phyloP scores from a whole-genome alignment of 1,140 invertebrate species.

The Brachionus rotundiformis region DNA sequence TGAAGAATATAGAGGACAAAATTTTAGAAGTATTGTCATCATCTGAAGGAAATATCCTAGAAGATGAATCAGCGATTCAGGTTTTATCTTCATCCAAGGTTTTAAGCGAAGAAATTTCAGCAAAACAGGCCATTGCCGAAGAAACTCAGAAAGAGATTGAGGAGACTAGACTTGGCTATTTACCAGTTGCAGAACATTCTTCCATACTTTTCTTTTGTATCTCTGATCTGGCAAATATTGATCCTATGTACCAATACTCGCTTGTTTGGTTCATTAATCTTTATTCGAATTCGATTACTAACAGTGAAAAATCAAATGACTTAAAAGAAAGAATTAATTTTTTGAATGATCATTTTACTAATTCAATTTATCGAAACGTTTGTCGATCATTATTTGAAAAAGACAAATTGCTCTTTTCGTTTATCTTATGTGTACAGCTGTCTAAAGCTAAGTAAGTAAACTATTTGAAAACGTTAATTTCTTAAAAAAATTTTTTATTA shows the following conservation, averaged over 20 bases:
- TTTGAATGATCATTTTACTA: slow-evolving; percentile 80
- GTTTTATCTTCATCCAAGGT: slow-evolving; percentile 87
- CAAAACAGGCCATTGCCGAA: slow-evolving; percentile 72
- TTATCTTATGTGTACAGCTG: slow-evolving; percentile 51
- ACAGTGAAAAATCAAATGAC: slow-evolving; percentile 82
- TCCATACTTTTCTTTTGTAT: slow-evolving; percentile 51
- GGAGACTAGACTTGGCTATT: slow-evolving; percentile 62
- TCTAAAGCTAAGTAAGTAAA: slow-evolving; percentile 55
- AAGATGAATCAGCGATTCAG: slow-evolving; percentile 91
- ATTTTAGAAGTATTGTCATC: slow-evolving; percentile 80
- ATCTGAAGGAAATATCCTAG: slow-evolving; percentile 83
- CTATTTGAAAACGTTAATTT: slow-evolving; percentile 52
- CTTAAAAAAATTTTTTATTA: too few relatives aligned
- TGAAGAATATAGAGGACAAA: slow-evolving; percentile 91
- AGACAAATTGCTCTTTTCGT: slow-evolving; percentile 69
- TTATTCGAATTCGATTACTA: slow-evolving; percentile 82
- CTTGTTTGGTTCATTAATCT: slow-evolving; percentile 79
- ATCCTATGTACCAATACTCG: slow-evolving; percentile 89
- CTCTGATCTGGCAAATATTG: slow-evolving; percentile 50
- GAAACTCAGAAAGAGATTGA: slow-evolving; percentile 78
- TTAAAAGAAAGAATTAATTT: slow-evolving; percentile 73
- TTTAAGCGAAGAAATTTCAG: slow-evolving; percentile 67
- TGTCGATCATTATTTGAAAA: slow-evolving; percentile 92
- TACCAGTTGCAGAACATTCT: slow-evolving; percentile 52
- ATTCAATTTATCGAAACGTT: slow-evolving; percentile 85